These are phyloP conservation scores for Plestiodon gilberti DNA, from an alignment of 2,113 vertebrate genomes.

Conservation along the genomic window DNA sequence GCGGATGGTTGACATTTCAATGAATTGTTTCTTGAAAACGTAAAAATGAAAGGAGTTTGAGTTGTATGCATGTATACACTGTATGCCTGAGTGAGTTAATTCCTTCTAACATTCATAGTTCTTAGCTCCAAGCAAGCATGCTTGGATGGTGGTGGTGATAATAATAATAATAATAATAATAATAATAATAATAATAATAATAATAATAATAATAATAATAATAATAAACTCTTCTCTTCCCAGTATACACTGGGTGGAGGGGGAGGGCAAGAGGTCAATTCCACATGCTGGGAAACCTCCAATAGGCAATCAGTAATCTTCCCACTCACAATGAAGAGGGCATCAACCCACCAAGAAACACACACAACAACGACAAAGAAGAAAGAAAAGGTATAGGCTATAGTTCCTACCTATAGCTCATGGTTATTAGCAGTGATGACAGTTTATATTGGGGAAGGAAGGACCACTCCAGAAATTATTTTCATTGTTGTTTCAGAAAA, in stretches of 20 bases:
- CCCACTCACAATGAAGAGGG: background rate
- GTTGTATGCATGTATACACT: background rate
- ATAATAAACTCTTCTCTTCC: too few relatives aligned
- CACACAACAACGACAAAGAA: rapidly evolving
- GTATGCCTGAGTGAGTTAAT: background rate
- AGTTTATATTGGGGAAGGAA: background rate
- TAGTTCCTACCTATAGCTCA: background rate
- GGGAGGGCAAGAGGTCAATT: slow-evolving; percentile 32
- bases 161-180: too few relatives aligned
- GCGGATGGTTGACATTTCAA: background rate
- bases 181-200: too few relatives aligned
- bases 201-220: slow-evolving; percentile 28
- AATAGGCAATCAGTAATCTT: background rate
- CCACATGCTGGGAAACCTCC: background rate
- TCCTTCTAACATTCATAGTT: background rate
- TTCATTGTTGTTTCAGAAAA: background rate
- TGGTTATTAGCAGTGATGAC: background rate
- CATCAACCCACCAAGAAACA: background rate
- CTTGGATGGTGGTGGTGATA: background rate
- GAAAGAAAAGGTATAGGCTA: background rate
- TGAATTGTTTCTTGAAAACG: background rate
- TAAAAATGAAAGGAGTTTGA: background rate
- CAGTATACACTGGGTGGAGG: background rate
- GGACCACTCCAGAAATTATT: background rate
- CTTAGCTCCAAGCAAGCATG: slow-evolving; percentile 26